Base-by-base conservation (phyloP, 2,797 vertebrate species). In the Heliangelus exortis region DNA sequence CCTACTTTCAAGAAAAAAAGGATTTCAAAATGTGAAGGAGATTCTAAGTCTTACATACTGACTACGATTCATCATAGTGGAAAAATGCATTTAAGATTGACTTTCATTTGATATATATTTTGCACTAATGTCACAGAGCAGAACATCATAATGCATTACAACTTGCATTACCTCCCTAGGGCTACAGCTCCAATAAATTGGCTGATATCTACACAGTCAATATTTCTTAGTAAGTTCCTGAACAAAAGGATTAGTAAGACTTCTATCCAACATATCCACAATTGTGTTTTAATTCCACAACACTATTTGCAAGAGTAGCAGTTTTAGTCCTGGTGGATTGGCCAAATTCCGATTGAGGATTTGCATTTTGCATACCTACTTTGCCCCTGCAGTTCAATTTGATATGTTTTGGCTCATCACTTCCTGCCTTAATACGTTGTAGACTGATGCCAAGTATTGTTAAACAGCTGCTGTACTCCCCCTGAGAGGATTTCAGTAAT, bases 341-440 rank as follows among this genome's bases (percentile, higher is more conserved):
- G 47, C 66, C 79, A 94, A 91, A 86, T 89, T 95, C 84, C 0
- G 39, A 87, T 20, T 85, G 84, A 93, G 92, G 87, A 96, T 95
- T 96, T 96, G 82, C 51, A 53, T 92, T 96, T 95, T 87, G 79
- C 90, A 85, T 92, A 92, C 90, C 90, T 96, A 39, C 84, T 93
- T 95, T 94, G 84, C 66, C 79, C 51, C 78, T 89, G 66, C 48
- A 91, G 82, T 93, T 95, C 90, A 93, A 85, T 91, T 95, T 95
- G 90, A 91, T 93, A 81, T 83, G 92, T 95, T 96, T 95, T 96
- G 95, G 96, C 94, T 96, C 92, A 94, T 96, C 94, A 92, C 84
- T 91, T 95, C 72, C 92, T 83, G 25, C 90, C 51, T 95, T 94
- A 95, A 94, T 94, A 80, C 9, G 0, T 73, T 91, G 82, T 87